These are phyloP conservation scores for Myodes glareolus DNA, from an alignment of 2,113 vertebrate genomes.

Conservation along the genomic window DNA sequence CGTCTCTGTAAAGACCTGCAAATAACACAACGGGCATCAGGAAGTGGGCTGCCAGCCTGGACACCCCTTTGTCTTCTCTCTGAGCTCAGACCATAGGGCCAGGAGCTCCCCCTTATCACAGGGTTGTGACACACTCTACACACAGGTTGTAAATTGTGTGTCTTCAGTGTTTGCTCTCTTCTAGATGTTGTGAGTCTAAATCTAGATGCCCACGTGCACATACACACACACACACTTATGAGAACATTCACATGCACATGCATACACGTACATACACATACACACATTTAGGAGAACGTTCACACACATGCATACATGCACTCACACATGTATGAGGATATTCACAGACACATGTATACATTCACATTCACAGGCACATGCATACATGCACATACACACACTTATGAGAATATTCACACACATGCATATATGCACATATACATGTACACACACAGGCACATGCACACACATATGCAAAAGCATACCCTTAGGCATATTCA, in stretches of 20 bases:
- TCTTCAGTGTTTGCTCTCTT: background rate
- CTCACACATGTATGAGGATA: background rate
- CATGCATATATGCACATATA: no score
- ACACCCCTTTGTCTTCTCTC: background rate
- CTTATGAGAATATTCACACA: background rate
- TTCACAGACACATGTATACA: background rate
- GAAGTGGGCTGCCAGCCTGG: background rate
- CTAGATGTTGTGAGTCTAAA: background rate
- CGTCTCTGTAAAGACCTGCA: background rate
- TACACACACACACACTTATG: no score
- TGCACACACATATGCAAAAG: accelerated
- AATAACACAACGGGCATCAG: background rate
- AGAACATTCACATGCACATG: no score
- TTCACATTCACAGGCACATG: background rate
- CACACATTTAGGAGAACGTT: background rate
- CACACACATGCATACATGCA: background rate
- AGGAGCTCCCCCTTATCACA: background rate
- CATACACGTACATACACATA: background rate
- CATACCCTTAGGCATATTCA: background rate
- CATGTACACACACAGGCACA: background rate
- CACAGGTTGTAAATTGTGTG: accelerated
- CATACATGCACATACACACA: background rate
- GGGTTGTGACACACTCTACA: accelerated
- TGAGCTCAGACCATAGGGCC: background rate
- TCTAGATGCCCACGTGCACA: background rate